Conservation (phyloP, 2,888 invertebrate species). For the Apamea epomidion region DNA sequence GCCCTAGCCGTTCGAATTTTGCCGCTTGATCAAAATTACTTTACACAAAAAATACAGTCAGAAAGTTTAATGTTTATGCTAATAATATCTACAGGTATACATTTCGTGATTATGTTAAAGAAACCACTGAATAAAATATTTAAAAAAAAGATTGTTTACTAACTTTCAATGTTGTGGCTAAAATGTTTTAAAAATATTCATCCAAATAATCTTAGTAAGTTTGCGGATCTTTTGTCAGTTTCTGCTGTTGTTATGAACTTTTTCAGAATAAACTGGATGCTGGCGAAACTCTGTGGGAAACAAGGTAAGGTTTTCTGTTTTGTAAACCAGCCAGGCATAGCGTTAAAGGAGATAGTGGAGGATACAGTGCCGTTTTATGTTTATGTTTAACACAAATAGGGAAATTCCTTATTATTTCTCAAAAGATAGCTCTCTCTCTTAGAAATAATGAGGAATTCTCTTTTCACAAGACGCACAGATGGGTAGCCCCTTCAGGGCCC, state of each 20-base stretch:
- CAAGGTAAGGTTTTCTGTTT: slow-evolving; percentile 21
- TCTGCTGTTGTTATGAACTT: slow-evolving; percentile 1
- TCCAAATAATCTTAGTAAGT: slow-evolving; percentile 12
- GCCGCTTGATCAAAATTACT: not conserved
- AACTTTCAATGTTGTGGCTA: not conserved
- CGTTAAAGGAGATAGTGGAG: not conserved
- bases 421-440: not conserved
- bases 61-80: not conserved
- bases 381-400: not conserved
- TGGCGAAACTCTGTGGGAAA: not conserved
- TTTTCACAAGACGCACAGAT: not conserved
- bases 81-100: not conserved
- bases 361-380: not conserved
- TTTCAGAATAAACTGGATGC: slow-evolving; percentile 9
- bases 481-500: no score
- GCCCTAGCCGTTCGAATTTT: not conserved
- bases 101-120: not conserved
- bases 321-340: not conserved
- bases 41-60: not conserved
- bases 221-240: slow-evolving; percentile 16
- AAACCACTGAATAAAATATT: not conserved
- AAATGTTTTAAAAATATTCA: slow-evolving; percentile 22
- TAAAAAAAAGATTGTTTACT: not conserved
- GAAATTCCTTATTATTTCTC: no score
- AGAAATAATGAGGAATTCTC: not conserved